These are phyloP conservation scores for Montipora capitata DNA, from an alignment of 92 coral and sea anemone species.

Conservation along the genomic window DNA sequence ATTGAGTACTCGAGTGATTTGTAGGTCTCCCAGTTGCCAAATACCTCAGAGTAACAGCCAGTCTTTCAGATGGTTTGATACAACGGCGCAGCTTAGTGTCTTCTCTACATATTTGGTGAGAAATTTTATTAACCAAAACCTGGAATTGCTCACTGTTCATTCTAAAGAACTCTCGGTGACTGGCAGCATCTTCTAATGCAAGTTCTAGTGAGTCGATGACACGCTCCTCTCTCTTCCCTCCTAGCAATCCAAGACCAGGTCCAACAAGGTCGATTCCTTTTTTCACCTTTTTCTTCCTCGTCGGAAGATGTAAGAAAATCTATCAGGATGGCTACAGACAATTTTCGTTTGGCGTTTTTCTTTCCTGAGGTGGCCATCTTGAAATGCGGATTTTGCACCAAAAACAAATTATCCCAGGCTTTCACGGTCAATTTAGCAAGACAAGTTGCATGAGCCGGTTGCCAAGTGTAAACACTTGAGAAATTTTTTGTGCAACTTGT, in stretches of 20 bases:
- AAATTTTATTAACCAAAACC: background rate
- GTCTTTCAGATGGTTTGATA: background rate
- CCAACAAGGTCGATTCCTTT: too few species aligned
- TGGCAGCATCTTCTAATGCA: conserved; percentile 14
- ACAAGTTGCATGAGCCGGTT: background rate
- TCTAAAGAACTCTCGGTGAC: conserved; percentile 29
- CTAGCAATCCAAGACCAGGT: conserved; percentile 36
- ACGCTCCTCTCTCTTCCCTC: conserved; percentile 38
- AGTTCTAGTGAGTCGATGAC: background rate
- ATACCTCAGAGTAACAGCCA: background rate
- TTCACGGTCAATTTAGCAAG: background rate
- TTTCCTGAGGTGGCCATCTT: background rate
- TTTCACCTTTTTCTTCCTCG: background rate
- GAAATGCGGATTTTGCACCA: background rate
- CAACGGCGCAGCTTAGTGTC: background rate
- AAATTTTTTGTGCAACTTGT: background rate
- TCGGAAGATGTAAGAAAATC: background rate
- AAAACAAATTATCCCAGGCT: conserved; percentile 3
- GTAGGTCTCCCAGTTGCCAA: background rate
- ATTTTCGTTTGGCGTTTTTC: background rate
- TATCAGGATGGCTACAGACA: background rate
- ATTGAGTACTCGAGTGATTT: background rate
- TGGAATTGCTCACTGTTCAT: conserved; percentile 1
- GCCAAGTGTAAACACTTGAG: background rate
- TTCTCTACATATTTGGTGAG: background rate